A percentile compares a stretch with the other conserved stretches of the same genome.
phyloP scores from a whole-genome alignment of 2,797 vertebrate species.

The Etheostoma perlongum region DNA sequence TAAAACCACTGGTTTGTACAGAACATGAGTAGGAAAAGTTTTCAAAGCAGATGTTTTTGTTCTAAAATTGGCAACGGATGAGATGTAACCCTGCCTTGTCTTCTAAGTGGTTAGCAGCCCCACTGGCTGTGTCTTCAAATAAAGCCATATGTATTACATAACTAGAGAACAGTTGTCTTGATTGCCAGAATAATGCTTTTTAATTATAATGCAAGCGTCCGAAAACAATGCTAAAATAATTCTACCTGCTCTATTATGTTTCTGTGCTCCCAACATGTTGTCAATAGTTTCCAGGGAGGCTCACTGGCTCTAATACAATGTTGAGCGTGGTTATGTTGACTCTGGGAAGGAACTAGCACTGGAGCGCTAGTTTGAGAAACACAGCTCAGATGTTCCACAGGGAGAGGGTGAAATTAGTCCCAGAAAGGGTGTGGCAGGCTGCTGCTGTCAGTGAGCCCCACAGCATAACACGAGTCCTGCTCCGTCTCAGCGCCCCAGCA shows the following conservation, averaged over 20 bases:
- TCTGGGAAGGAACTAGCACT: slow-evolving; percentile 41
- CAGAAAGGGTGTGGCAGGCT: slow-evolving; percentile 62
- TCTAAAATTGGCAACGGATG: slow-evolving; percentile 25
- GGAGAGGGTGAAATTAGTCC: slow-evolving; percentile 62
- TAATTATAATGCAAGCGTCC: background rate
- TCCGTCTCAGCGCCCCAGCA: background rate
- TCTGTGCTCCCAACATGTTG: slow-evolving; percentile 4
- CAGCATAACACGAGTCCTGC: background rate
- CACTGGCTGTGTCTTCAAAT: background rate
- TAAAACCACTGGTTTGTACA: background rate
- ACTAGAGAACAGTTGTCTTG: background rate
- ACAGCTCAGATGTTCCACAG: slow-evolving; percentile 31
- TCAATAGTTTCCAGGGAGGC: slow-evolving; percentile 7
- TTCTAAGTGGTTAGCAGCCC: background rate
- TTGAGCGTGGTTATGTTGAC: slow-evolving; percentile 1
- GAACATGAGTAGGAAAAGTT: background rate
- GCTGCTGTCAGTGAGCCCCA: slow-evolving; percentile 9
- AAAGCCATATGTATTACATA: background rate
- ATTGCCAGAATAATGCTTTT: background rate
- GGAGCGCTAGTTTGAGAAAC: slow-evolving; percentile 23
- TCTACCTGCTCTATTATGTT: background rate
- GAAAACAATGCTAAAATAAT: background rate
- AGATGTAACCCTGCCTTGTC: background rate
- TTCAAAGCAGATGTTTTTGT: slow-evolving; percentile 1
- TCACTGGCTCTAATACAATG: background rate